Percentiles rank a stretch among this genome's conserved stretches.
phyloP scores from a whole-genome alignment of 1,140 invertebrate genomes.

The Triops cancriformis region DNA sequence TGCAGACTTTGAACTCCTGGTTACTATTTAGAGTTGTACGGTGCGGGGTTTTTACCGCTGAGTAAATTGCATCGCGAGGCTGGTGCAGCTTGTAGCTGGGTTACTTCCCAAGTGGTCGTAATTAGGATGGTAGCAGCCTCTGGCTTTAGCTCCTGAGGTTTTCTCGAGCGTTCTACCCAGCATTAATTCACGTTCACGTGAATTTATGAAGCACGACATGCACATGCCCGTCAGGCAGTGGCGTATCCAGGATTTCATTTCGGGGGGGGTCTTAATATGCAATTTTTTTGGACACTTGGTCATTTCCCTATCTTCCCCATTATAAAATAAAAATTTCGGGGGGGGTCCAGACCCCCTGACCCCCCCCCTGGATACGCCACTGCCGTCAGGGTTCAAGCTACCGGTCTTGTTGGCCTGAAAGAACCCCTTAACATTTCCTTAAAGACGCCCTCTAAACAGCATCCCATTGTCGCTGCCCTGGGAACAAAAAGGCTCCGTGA shows the following conservation, averaged over 20 bases:
- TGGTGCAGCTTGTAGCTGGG: neutral
- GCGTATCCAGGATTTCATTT: no score
- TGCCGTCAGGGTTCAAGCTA: slow-evolving; percentile 6
- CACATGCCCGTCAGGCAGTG: no score
- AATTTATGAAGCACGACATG: slow-evolving; percentile 14
- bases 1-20: neutral
- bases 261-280: no score
- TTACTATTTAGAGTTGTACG: neutral
- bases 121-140: slow-evolving; percentile 12
- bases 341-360: no score
- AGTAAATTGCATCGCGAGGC: neutral
- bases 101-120: slow-evolving; percentile 8
- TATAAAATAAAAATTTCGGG: no score
- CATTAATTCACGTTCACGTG: slow-evolving; percentile 10
- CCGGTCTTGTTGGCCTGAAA: slow-evolving; percentile 3
- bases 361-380: no score
- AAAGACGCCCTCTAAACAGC: neutral
- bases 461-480: slow-evolving; percentile 8
- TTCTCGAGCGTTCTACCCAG: neutral
- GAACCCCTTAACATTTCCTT: neutral
- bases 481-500: neutral
- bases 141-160: slow-evolving; percentile 4
- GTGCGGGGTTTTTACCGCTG: neutral
- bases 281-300: no score
- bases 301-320: no score